A percentile compares a stretch with the other conserved stretches of the same genome.
These are phyloP conservation scores for Gortyna flavago DNA, from an alignment of 2,888 invertebrate species.

Conservation along the genomic window DNA sequence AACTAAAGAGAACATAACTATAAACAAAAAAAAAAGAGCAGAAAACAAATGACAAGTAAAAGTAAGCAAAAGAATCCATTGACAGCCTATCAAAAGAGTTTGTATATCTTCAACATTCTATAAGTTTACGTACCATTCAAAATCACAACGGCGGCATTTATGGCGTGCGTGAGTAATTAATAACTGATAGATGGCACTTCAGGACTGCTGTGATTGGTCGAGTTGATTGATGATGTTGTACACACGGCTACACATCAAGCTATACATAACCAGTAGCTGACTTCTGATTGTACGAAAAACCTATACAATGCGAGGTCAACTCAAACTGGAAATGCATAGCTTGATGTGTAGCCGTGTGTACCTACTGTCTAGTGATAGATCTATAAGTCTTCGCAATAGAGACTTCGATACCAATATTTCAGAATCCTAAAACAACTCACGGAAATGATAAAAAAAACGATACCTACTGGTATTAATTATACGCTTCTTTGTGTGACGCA, in stretches of 20 bases:
- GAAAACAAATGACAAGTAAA: background rate
- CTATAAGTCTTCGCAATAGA: background rate
- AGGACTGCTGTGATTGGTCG: conserved; percentile 1
- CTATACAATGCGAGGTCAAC: too few species aligned
- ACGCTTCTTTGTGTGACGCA: background rate
- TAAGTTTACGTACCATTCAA: background rate
- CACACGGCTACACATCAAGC: too few species aligned
- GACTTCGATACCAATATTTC: background rate
- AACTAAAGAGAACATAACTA: too few species aligned
- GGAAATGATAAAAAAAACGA: too few species aligned
- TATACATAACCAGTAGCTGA: too few species aligned
- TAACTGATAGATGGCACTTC: conserved; percentile 11
- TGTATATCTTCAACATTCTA: too few species aligned
- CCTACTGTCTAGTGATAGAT: background rate
- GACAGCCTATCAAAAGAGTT: background rate
- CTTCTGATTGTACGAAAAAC: too few species aligned
- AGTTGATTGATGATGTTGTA: conserved; percentile 31
- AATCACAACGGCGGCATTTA: background rate
- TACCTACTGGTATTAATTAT: background rate
- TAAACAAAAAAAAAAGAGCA: background rate
- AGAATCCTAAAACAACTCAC: too few species aligned
- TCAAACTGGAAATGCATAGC: too few species aligned
- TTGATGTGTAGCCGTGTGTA: too few species aligned
- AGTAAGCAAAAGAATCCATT: background rate
- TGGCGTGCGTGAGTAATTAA: conserved; percentile 10